Base-by-base conservation (phyloP, 2,113 vertebrate genomes). In the Pseudorhombus dupliciocellatus region DNA sequence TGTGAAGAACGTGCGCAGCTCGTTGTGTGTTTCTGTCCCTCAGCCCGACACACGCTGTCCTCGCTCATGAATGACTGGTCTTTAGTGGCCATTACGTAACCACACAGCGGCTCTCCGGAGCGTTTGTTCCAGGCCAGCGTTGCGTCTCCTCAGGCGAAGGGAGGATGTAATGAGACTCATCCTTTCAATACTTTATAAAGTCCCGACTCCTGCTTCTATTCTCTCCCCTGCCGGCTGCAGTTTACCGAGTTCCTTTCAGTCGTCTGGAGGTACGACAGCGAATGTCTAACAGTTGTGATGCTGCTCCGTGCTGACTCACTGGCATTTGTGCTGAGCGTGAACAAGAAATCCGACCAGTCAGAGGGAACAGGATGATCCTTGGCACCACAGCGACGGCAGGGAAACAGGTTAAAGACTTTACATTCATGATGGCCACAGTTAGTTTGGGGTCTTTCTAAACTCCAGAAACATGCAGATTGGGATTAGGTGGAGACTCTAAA, bases 21-120 rank as follows among this genome's bases (percentile, higher is more conserved):
- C 50, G 21, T 15, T 40, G 64, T 61, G 34, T 28, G 14, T 77
- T 64, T 40, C 30, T 73, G 44, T 14, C 59, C 42, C 16, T 12
- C 22, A n/a, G n/a, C 53, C 51, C 2, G 14, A 54, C 68, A n/a
- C 57, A 61, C 69, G 50, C 56, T 57, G 68, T 79, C 75, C 77
- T 86, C 76, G 60, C 78, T 75, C 84, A 81, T 62, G 84, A 77
- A 62, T 66, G 79, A 40, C 77, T 53, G 79, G 81, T 78, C 74
- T 84, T 60, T 51, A 60, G 61, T 31, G 75, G 51, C 26, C 79
- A 79, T 91, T 90, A 86, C 22, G 63, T 85, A 90, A 91, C 28
- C 37, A 58, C 67, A 25, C 77, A 74, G 78, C 70, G 65, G 62
- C 72, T 82, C 84, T 80, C 71, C 53, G 48, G 57, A 78, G 84